A percentile compares a stretch with the other conserved stretches of the same genome.
Conservation (phyloP, 1,140 invertebrate genomes). For the Liolophura sinensis region DNA sequence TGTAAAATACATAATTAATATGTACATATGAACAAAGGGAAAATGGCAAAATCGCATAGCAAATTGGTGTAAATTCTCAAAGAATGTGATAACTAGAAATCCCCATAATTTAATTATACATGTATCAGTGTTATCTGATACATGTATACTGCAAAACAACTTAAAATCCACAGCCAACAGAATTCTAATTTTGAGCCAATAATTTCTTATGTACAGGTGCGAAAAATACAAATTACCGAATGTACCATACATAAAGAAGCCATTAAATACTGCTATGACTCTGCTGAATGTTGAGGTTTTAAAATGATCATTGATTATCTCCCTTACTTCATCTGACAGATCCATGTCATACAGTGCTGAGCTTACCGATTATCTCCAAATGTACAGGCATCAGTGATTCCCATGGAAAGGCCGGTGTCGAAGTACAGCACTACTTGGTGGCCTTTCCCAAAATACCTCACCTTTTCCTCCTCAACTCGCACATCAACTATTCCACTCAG, state of each 20-base stretch:
- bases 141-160: not conserved
- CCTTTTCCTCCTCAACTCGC: conserved; percentile 18
- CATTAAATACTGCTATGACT: not conserved
- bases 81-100: not conserved
- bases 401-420: conserved; percentile 13
- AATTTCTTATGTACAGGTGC: no score
- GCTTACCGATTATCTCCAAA: conserved; percentile 20
- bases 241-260: not conserved
- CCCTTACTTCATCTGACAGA: not conserved
- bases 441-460: conserved; percentile 18
- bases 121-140: not conserved
- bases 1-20: conserved; percentile 5
- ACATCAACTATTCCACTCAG: conserved; percentile 22
- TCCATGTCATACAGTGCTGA: not conserved
- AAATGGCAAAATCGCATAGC: not conserved
- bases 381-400: conserved; percentile 22
- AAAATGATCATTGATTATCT: not conserved
- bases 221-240: not conserved
- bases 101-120: not conserved
- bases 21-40: not conserved
- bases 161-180: no score
- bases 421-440: conserved; percentile 19
- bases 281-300: no score
- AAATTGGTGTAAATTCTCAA: not conserved
- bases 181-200: no score